phyloP scores from a whole-genome alignment of 2,797 vertebrate species.

The Apogon hyalosoma region DNA sequence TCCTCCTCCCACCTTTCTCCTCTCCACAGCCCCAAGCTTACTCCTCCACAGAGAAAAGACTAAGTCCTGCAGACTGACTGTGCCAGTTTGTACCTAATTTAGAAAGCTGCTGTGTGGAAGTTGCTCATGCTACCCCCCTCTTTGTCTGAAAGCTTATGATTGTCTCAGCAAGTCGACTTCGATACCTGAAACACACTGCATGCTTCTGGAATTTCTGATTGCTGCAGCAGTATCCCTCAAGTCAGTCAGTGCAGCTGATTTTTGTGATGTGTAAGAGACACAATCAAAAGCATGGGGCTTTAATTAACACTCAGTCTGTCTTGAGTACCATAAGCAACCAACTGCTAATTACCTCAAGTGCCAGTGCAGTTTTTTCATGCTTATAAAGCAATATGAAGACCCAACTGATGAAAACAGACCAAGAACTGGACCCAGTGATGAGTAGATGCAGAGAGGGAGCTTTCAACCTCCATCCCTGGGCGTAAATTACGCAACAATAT shows the following conservation, averaged over 20 bases:
- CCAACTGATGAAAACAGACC: constrained; percentile 59
- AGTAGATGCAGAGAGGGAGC: constrained; percentile 61
- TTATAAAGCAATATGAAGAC: constrained; percentile 61
- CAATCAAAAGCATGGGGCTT: constrained; percentile 63
- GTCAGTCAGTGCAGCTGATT: constrained; percentile 35
- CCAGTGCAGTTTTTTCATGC: constrained; percentile 59
- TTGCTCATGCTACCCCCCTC: constrained; percentile 26
- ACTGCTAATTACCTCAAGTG: constrained; percentile 70
- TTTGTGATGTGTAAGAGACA: constrained; percentile 46
- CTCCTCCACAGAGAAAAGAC: constrained; percentile 39
- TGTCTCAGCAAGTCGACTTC: constrained; percentile 72
- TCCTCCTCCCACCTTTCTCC: constrained; percentile 32
- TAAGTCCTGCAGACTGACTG: constrained; percentile 45
- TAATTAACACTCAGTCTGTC: constrained; percentile 68
- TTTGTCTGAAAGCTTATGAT: constrained; percentile 63
- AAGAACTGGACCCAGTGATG: constrained; percentile 55
- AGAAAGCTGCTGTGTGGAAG: constrained; percentile 54
- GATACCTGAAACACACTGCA: constrained; percentile 58
- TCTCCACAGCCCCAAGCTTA: constrained; percentile 30
- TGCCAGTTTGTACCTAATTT: constrained; percentile 66
- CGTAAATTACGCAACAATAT: constrained; percentile 74
- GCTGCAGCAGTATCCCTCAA: constrained; percentile 45
- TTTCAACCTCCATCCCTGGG: constrained; percentile 70
- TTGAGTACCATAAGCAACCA: constrained; percentile 70
- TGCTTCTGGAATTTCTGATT: constrained; percentile 53